These are phyloP conservation scores for Cerceris ruficornis DNA, from an alignment of 2,888 invertebrate species.

Conservation along the genomic window DNA sequence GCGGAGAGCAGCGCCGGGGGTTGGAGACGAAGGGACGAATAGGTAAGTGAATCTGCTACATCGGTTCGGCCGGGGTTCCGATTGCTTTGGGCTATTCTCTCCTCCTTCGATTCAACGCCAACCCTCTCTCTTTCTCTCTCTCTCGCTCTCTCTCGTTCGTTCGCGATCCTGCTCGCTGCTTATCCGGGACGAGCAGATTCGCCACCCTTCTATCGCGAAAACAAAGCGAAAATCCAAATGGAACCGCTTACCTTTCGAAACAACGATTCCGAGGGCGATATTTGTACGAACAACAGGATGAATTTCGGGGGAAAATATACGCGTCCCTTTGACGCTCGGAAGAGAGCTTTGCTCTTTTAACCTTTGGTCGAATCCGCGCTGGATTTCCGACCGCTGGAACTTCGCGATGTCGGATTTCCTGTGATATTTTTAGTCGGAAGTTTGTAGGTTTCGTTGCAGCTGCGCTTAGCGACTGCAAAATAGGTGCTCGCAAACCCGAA, in stretches of 20 bases:
- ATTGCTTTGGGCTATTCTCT: slow-evolving; percentile 75
- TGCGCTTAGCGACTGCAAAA: no score
- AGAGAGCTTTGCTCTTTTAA: neutral
- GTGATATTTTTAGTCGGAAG: no score
- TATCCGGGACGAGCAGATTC: slow-evolving; percentile 43
- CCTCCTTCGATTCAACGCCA: slow-evolving; percentile 57
- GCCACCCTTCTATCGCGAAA: slow-evolving; percentile 28
- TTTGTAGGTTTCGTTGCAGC: no score
- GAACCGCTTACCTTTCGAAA: slow-evolving; percentile 5
- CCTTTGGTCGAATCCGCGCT: no score
- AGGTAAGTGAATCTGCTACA: slow-evolving; percentile 77
- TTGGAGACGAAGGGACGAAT: slow-evolving; percentile 58
- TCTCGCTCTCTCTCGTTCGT: slow-evolving; percentile 13
- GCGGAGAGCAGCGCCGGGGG: slow-evolving; percentile 21
- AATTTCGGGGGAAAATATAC: no score
- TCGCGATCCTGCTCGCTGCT: slow-evolving; percentile 34
- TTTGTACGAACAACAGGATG: no score
- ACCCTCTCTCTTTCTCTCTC: slow-evolving; percentile 20
- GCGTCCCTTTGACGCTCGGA: neutral
- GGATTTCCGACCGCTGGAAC: no score
- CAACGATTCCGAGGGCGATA: neutral
- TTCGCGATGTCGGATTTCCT: no score
- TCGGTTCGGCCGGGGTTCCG: slow-evolving; percentile 73
- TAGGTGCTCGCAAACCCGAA: no score
- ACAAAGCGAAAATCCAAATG: slow-evolving; percentile 35